Percentiles rank a stretch among this genome's conserved stretches.
Conservation (phyloP, 2,113 vertebrate genomes). For the Aythya baeri region DNA sequence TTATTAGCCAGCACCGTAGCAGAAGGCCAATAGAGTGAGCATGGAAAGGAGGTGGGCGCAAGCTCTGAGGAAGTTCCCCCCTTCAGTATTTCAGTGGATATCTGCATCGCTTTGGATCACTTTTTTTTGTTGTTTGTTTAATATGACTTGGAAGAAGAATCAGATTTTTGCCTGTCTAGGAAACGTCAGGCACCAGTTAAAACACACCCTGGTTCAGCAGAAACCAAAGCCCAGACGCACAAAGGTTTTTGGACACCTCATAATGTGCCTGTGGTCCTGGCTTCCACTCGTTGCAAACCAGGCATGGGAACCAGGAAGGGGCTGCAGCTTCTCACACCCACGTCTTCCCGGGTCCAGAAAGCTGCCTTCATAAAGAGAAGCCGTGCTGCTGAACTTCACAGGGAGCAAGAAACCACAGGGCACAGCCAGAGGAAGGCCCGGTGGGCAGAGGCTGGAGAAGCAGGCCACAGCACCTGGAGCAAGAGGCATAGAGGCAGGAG, state of each 20-base stretch:
- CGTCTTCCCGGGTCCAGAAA: neutral
- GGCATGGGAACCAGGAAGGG: neutral
- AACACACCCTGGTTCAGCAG: neutral
- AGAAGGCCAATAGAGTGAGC: neutral
- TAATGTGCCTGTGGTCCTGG: neutral
- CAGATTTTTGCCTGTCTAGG: neutral
- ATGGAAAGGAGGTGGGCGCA: neutral
- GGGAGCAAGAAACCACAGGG: neutral
- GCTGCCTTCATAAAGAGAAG: neutral
- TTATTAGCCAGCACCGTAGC: neutral
- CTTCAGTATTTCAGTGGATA: rapidly evolving
- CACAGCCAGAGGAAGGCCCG: neutral
- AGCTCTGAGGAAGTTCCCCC: neutral
- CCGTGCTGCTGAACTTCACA: neutral
- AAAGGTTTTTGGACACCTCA: neutral
- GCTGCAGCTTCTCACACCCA: neutral
- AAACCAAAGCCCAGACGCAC: neutral
- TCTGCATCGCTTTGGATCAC: rapidly evolving
- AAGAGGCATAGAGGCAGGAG: neutral
- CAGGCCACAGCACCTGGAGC: neutral
- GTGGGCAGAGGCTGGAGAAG: neutral
- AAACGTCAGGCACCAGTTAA: neutral
- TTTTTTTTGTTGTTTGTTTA: neutral
- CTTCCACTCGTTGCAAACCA: neutral
- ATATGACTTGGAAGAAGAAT: neutral